These are phyloP conservation scores for Saturnia pavonia DNA, from an alignment of 2,888 invertebrate genomes.

Conservation along the genomic window DNA sequence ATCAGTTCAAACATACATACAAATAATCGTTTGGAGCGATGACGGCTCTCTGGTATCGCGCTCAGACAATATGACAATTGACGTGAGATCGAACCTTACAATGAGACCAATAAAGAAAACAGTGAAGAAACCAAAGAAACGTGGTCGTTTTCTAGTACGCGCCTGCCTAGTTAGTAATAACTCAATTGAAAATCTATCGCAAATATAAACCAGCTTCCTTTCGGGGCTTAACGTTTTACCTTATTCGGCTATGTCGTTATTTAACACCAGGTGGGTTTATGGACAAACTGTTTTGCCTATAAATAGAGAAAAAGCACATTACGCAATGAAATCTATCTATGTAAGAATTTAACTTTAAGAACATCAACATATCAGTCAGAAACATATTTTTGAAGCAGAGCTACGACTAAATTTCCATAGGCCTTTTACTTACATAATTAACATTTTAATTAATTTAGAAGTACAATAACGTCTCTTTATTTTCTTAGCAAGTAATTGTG, in stretches of 20 bases:
- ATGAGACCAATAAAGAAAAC: background rate
- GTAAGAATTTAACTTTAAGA: background rate
- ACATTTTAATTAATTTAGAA: background rate
- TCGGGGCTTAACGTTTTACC: background rate
- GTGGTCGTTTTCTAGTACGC: background rate
- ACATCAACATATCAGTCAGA: background rate
- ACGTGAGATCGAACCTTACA: background rate
- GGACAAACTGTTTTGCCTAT: background rate
- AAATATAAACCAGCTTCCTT: background rate
- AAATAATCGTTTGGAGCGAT: background rate
- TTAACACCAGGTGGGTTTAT: background rate
- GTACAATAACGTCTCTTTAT: background rate
- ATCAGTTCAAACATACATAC: too few relatives aligned
- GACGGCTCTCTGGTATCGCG: too few relatives aligned
- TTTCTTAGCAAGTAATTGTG: conserved; percentile 16
- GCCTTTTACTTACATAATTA: background rate
- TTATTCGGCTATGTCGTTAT: background rate
- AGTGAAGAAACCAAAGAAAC: background rate
- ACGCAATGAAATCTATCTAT: background rate
- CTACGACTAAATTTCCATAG: background rate
- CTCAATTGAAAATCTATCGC: background rate
- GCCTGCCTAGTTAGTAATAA: background rate
- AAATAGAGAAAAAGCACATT: background rate
- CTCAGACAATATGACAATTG: background rate
- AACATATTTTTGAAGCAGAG: background rate